Evolutionary conservation across 2,797 vertebrate genomes (phyloP).

Genomic region (Calcarius lapponicus): DNA sequence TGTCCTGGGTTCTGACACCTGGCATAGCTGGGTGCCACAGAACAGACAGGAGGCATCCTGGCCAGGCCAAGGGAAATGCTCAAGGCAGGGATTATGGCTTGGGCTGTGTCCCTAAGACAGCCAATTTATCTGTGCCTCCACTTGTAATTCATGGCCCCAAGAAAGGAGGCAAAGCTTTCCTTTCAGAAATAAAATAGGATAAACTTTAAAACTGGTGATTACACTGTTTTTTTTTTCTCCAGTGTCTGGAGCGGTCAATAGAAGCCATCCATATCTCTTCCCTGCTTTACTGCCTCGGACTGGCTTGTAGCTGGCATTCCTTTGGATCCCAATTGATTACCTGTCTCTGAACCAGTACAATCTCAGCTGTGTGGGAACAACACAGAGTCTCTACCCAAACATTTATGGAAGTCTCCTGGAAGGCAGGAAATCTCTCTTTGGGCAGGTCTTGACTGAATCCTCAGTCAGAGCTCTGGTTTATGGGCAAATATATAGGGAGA

Average conservation of each 20-base stretch:
- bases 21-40: neutral
- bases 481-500: rapidly evolving
- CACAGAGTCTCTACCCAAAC: neutral
- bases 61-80: neutral
- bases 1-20: too few relatives aligned
- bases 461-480: neutral
- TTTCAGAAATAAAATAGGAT: neutral
- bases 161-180: neutral
- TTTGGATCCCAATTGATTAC: neutral
- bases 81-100: neutral
- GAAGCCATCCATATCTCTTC: neutral
- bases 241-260: neutral
- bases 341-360: neutral
- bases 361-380: neutral
- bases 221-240: neutral
- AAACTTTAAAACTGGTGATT: neutral
- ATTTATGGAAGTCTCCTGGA: neutral
- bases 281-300: too few relatives aligned
- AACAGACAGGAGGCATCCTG: neutral
- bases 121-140: neutral
- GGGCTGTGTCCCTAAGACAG: neutral
- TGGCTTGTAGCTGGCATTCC: neutral
- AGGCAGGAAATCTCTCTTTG: neutral
- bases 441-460: neutral
- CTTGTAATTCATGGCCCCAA: neutral